Percentiles rank a stretch among this genome's conserved stretches.
phyloP scores from a whole-genome alignment of 37 sponge, comb jelly and placozoan genomes.

The Dysidea cf. avara region DNA sequence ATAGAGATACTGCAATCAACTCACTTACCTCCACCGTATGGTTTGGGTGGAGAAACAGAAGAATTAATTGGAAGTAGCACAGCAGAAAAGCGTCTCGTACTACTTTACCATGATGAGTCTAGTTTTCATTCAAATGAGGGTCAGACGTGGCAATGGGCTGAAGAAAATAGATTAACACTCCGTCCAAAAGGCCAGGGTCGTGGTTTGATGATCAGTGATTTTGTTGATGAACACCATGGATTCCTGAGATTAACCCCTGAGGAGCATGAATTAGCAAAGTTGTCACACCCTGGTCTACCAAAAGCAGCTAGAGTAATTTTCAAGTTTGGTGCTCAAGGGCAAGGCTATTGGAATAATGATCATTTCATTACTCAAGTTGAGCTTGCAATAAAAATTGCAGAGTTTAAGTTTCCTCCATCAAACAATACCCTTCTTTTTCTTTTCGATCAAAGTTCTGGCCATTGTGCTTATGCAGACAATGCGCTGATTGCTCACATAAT shows the following conservation, averaged over 20 bases:
- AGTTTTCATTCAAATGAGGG: too few species aligned
- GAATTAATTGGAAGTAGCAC: too few species aligned
- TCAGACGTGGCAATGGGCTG: too few species aligned
- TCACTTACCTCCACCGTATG: too few species aligned
- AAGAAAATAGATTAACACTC: too few species aligned
- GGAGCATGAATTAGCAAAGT: neutral
- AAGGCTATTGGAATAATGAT: constrained; percentile 13
- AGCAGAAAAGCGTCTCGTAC: neutral
- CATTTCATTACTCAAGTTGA: neutral
- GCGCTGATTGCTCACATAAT: constrained; percentile 6
- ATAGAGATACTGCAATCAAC: too few species aligned
- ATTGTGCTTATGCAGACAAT: constrained; percentile 2
- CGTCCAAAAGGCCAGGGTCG: too few species aligned
- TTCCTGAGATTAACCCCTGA: neutral
- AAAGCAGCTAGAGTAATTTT: constrained; percentile 6
- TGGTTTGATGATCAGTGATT: constrained; percentile 9
- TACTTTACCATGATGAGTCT: too few species aligned
- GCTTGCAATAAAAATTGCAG: neutral
- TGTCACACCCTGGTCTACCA: neutral
- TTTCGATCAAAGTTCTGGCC: constrained; percentile 15
- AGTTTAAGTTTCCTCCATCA: constrained; percentile 22
- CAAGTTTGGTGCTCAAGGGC: constrained; percentile 22
- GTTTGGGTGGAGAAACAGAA: too few species aligned
- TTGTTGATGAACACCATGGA: constrained; percentile 4
- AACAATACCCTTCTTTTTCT: neutral